These are phyloP conservation scores for Enhydra lutris DNA, from an alignment of 2,113 vertebrate genomes.

Conservation along the genomic window DNA sequence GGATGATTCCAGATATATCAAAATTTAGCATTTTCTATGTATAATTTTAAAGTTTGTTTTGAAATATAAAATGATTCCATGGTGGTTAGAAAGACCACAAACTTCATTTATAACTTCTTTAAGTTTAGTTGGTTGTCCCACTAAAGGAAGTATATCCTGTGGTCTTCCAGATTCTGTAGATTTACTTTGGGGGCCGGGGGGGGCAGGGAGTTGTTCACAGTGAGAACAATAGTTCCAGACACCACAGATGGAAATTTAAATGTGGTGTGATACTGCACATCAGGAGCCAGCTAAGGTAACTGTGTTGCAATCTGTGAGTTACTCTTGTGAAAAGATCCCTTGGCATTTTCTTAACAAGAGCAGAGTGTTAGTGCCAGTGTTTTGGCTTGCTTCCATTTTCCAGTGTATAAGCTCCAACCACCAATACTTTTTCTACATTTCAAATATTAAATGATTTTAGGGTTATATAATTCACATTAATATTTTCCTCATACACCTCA, in stretches of 20 bases:
- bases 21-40: constrained; percentile 6
- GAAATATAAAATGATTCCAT: background rate
- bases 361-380: constrained; percentile 64
- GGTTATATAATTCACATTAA: constrained; percentile 23
- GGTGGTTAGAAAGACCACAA: background rate
- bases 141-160: background rate
- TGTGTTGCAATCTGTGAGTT: constrained; percentile 75
- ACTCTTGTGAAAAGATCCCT: constrained; percentile 78
- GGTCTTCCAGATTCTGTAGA: constrained; percentile 29
- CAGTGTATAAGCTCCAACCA: constrained; percentile 41
- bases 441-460: constrained; percentile 38
- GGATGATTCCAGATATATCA: constrained; percentile 2
- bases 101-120: constrained; percentile 25
- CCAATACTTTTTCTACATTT: constrained; percentile 8
- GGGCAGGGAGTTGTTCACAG: constrained; percentile 49
- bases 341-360: constrained; percentile 77
- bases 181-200: constrained; percentile 60
- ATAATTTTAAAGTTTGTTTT: constrained; percentile 32
- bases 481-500: background rate
- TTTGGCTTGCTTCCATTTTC: constrained; percentile 68
- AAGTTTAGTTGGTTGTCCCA: constrained; percentile 12
- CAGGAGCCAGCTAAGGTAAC: constrained; percentile 83
- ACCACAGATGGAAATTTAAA: constrained; percentile 83
- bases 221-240: constrained; percentile 78
- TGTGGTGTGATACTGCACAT: constrained; percentile 82